Conservation (phyloP, 2,888 invertebrate genomes). For the Hermaeophaga mercurialis region DNA sequence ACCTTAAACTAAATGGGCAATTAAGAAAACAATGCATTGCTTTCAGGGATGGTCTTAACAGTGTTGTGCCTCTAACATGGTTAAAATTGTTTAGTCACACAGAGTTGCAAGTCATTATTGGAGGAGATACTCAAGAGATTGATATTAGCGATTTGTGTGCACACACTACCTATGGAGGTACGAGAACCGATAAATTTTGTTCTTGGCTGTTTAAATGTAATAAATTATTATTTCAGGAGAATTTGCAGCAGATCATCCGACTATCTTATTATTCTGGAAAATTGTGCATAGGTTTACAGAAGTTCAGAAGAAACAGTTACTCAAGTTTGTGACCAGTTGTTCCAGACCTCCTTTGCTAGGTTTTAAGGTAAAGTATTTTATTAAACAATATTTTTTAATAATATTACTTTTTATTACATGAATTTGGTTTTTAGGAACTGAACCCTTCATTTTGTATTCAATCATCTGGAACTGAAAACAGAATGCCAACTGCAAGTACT, state of each 20-base stretch:
- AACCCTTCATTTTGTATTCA: slow-evolving; percentile 97
- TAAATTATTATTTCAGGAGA: slow-evolving; percentile 64
- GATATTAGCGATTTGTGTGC: slow-evolving; percentile 86
- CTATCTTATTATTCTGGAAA: slow-evolving; percentile 88
- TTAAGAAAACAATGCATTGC: slow-evolving; percentile 84
- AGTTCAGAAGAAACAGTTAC: slow-evolving; percentile 80
- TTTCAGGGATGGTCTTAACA: slow-evolving; percentile 87
- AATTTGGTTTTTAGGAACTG: slow-evolving; percentile 73
- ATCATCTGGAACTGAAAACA: slow-evolving; percentile 85
- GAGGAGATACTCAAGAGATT: slow-evolving; percentile 92
- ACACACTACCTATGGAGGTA: slow-evolving; percentile 88
- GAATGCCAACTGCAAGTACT: slow-evolving; percentile 95
- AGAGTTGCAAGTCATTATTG: slow-evolving; percentile 95
- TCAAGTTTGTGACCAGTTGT: slow-evolving; percentile 98
- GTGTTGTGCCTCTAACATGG: slow-evolving; percentile 92
- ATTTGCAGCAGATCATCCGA: slow-evolving; percentile 80
- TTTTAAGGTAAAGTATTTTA: slow-evolving; percentile 90
- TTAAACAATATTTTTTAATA: too few relatives aligned
- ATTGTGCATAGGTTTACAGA: slow-evolving; percentile 84
- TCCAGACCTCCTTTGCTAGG: slow-evolving; percentile 95
- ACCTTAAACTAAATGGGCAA: slow-evolving; percentile 93
- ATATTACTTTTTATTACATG: background rate
- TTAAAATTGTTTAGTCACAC: slow-evolving; percentile 92
- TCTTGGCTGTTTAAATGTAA: background rate
- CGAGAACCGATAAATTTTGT: slow-evolving; percentile 25